phyloP scores from a whole-genome alignment of 2,888 invertebrate genomes.

The Mythimna loreyi region DNA sequence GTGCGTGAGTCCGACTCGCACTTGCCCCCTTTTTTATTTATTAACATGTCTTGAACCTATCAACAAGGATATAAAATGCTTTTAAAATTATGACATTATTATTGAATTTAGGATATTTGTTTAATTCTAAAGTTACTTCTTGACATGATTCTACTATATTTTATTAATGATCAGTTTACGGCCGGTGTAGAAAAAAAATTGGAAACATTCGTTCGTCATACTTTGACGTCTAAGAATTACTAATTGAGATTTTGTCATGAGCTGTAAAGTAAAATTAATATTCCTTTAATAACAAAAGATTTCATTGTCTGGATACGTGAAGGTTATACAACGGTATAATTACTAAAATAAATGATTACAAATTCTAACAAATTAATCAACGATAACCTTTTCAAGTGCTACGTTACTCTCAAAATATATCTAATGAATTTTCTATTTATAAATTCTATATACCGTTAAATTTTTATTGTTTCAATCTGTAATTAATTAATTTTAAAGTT shows the following conservation, averaged over 20 bases:
- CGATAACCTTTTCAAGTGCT: neutral
- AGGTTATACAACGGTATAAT: neutral
- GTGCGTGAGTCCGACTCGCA: too few relatives aligned
- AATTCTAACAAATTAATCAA: constrained; percentile 8
- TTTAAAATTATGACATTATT: too few relatives aligned
- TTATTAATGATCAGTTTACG: neutral
- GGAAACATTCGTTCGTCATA: too few relatives aligned
- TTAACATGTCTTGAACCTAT: too few relatives aligned
- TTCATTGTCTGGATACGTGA: neutral
- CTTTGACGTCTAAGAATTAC: neutral
- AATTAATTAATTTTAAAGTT: too few relatives aligned
- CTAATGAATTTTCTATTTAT: constrained; percentile 7
- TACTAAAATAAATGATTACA: constrained; percentile 4
- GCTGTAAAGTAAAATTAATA: constrained; percentile 12
- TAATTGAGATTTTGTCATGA: neutral
- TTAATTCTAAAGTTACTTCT: neutral
- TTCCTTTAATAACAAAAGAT: constrained; percentile 1
- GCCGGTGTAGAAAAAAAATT: too few relatives aligned
- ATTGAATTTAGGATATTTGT: neutral
- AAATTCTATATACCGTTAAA: too few relatives aligned
- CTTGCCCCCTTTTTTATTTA: too few relatives aligned
- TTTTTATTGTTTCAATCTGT: too few relatives aligned
- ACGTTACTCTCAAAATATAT: neutral
- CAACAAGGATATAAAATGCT: too few relatives aligned
- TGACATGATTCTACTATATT: neutral